phyloP scores from a whole-genome alignment of 2,113 vertebrate genomes.

The Megaceryle torquata region DNA sequence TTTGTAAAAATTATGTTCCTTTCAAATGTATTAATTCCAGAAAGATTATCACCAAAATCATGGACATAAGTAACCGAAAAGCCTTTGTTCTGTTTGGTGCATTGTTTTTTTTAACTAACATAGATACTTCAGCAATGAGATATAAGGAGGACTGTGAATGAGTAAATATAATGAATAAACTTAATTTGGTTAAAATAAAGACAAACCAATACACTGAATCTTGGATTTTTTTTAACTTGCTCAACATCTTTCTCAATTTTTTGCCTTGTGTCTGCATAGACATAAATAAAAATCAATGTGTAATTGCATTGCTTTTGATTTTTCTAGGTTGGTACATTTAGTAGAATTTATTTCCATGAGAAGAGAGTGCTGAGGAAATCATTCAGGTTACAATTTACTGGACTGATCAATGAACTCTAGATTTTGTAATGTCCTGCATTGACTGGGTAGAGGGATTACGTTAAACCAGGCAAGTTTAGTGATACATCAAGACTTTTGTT shows the following conservation, averaged over 20 bases:
- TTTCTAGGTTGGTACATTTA: not conserved
- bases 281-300: conserved; percentile 1
- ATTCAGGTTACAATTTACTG: not conserved
- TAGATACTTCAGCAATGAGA: not conserved
- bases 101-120: not conserved
- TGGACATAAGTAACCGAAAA: not conserved
- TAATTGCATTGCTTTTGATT: conserved; percentile 36
- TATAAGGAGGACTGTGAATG: not conserved
- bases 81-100: not conserved
- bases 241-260: not conserved
- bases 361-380: conserved; percentile 24
- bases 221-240: not conserved
- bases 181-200: not conserved
- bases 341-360: conserved; percentile 52
- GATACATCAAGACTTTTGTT: not conserved
- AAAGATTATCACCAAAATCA: not conserved
- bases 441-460: not conserved
- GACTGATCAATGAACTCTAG: not conserved
- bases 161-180: not conserved
- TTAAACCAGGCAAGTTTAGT: not conserved
- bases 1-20: not conserved
- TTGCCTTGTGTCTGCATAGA: not conserved
- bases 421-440: not conserved
- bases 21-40: not conserved
- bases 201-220: not conserved